Evolutionary conservation across 2,888 invertebrate genomes (phyloP), one percentile per base, ranked within the genome.

Genomic region (Oeneis ivallda): DNA sequence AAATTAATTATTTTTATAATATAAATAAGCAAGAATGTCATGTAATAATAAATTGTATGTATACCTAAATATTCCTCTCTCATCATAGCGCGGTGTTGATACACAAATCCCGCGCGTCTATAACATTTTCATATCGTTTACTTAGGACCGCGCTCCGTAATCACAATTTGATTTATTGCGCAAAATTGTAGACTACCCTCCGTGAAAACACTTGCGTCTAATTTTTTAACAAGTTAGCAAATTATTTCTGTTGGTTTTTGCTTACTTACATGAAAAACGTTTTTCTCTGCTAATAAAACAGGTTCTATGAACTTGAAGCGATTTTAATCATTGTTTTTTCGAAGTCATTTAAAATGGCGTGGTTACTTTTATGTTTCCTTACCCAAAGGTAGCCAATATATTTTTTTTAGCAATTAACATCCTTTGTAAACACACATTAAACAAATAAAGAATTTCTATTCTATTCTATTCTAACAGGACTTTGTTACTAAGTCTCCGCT

Each of bases 101-200:
- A 56, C 56, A 56, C 56, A 56, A 56, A 11, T 56, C 56, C 39
- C 1, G 41, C 8, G 1, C 54, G 62, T 60, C 43, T 68, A 57
- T 62, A 65, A 57, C 64, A 45, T 52, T 65, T 65, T 66, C 43
- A 63, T 66, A 68, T 60, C 63, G 50, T 54, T 63, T 65, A 52
- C 65, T 63, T 66, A 53, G 26, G 54, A 52, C 39, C 13, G 41
- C 5, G 61, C 64, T 63, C 65, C 62, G 34, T 63, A 69, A 69
- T 69, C 65, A 69, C 62, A 32, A 59, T n/a, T 59, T 69, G 67
- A 69, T 69, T 69, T 67, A 69, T 67, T 13, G 56, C 39, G 10
- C 34, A n/a, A 69, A 69, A 67, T 69, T 67, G 62, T 64, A 62
- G 59, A 65, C 58, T 19, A 37, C 54, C 32, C 37, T 9, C 17